Percentiles rank a stretch among this genome's conserved stretches.
phyloP scores from a whole-genome alignment of 2,888 invertebrate species.

The Julus scandinavius region DNA sequence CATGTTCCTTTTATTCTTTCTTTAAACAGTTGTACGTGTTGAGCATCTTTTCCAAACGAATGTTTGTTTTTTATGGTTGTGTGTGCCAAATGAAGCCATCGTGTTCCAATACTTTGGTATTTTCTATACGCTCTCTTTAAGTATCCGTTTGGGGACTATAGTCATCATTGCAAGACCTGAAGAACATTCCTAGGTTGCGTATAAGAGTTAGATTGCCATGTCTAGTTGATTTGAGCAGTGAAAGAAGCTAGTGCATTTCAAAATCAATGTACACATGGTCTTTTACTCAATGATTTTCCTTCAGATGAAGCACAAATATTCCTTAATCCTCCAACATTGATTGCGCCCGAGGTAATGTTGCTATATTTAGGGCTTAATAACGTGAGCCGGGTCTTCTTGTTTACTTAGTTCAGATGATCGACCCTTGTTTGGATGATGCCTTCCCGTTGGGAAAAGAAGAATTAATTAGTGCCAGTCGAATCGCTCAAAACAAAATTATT shows the following conservation, averaged over 20 bases:
- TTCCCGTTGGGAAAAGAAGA: conserved; percentile 30
- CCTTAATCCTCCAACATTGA: conserved; percentile 35
- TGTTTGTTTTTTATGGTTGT: conserved; percentile 22
- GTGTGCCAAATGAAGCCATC: neutral
- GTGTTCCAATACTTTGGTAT: neutral
- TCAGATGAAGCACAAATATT: conserved; percentile 36
- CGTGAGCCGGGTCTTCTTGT: conserved; percentile 4
- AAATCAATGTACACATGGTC: conserved; percentile 35
- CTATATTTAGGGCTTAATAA: conserved; percentile 36
- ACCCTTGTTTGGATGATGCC: neutral
- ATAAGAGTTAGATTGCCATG: neutral
- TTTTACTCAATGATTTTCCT: conserved; percentile 22
- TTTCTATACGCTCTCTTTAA: conserved; percentile 1
- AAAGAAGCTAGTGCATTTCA: neutral
- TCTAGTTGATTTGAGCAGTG: neutral
- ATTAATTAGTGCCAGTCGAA: conserved; percentile 35
- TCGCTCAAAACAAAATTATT: conserved; percentile 31
- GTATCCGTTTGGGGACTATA: neutral
- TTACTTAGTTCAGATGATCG: conserved; percentile 36
- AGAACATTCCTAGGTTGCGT: neutral
- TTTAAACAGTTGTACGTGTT: conserved; percentile 22
- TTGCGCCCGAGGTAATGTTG: conserved; percentile 8
- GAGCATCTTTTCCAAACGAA: neutral
- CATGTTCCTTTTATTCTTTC: neutral
- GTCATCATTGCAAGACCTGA: neutral